These are phyloP conservation scores for Antennarius maculatus DNA, from an alignment of 2,797 vertebrate genomes.

Conservation along the genomic window DNA sequence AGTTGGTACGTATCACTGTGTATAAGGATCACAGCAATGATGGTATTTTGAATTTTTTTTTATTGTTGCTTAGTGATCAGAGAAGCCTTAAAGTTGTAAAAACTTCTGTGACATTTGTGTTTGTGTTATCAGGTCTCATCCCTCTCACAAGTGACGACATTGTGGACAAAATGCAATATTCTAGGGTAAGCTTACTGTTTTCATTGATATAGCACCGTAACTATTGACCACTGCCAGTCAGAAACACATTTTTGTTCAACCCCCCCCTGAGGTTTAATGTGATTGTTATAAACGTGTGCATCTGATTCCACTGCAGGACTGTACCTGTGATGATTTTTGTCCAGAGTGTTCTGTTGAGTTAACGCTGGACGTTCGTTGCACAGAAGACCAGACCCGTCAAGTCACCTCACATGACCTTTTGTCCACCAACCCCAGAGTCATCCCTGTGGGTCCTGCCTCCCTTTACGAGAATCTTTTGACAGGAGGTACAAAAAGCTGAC, in stretches of 20 bases:
- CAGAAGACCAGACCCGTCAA: constrained; percentile 95
- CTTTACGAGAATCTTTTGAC: accelerated
- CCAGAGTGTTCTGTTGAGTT: constrained; percentile 97
- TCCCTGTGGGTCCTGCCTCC: constrained; percentile 84
- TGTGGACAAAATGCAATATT: constrained; percentile 98
- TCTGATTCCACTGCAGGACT: constrained; percentile 83
- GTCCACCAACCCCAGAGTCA: constrained; percentile 95
- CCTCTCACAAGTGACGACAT: constrained; percentile 97
- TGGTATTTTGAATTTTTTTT: background rate
- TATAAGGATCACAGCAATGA: background rate
- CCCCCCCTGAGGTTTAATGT: background rate
- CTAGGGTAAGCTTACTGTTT: constrained; percentile 83
- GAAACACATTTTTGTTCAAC: background rate
- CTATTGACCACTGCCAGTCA: background rate
- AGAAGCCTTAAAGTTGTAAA: background rate
- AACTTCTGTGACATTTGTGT: background rate
- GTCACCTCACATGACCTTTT: constrained; percentile 95
- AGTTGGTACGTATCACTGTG: constrained; percentile 84
- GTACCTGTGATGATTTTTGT: constrained; percentile 97
- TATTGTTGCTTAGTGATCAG: background rate
- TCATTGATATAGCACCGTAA: background rate
- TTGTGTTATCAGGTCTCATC: constrained; percentile 86
- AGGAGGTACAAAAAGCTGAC: constrained; percentile 8
- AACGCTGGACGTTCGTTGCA: constrained; percentile 93
- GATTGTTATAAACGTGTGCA: background rate